Evolutionary conservation across 2,888 invertebrate species (phyloP), one percentile per base, ranked within the genome.

Genomic region (Platerodrilus igneus): DNA sequence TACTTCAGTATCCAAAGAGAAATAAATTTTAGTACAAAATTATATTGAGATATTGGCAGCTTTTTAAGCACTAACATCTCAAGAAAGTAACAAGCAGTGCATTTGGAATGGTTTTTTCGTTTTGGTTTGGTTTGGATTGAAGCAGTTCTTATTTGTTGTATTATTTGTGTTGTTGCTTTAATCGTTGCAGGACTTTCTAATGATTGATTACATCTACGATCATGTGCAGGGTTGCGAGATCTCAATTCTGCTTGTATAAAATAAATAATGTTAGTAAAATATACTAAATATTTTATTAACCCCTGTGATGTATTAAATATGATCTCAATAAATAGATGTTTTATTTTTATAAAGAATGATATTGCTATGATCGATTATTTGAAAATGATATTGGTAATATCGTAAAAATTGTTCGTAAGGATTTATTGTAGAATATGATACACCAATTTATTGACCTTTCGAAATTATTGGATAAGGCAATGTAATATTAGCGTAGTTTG

Each of bases 251-350:
- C 55, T 50, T 46, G 29, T 46, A 45, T 45, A n/a, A n/a, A n/a
- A n/a, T n/a, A 47, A 46, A 46, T 30, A 39, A 46, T 47, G 53
- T n/a, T 52, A 50, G 47, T 46, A 48, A 50, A 54, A 55, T 51
- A 50, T 47, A 57, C 54, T 55, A 55, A 55, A 57, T 56, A 54
- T 68, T 43, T 69, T 71, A 60, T 67, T 70, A 72, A 76, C 74
- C 75, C 75, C 76, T 77, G 77, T 77, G 77, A 77, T 77, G 76
- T 77, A 76, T 76, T 76, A 76, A 75, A 73, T 73, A 74, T 76
- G 77, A 77, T 77, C 76, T 76, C 76, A 74, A 69, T 48, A 45
- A 30, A 38, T 32, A 34, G 36, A 37, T 48, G 38, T 45, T 41
- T 39, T 40, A 39, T 42, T 32, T 37, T 36, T 38, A 15, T 17